Evolutionary conservation across 2,797 vertebrate genomes (phyloP).

Genomic region (Triplophysa bombifrons): DNA sequence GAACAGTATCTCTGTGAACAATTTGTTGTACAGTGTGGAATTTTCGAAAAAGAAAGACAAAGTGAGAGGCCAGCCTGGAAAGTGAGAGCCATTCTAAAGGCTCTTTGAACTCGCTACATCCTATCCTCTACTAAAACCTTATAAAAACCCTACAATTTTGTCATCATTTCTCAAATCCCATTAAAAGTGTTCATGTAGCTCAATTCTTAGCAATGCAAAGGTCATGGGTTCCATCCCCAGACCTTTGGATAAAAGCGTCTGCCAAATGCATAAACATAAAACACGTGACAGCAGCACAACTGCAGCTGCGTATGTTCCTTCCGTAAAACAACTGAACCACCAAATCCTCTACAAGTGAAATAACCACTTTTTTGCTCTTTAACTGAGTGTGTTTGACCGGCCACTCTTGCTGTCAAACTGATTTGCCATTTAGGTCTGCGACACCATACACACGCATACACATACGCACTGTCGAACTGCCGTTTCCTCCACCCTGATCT

Average conservation of each 20-base stretch:
- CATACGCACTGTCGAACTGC: constrained; percentile 37
- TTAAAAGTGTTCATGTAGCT: no score
- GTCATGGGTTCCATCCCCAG: no score
- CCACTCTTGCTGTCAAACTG: constrained; percentile 53
- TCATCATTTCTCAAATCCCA: no score
- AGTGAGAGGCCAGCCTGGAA: constrained; percentile 41
- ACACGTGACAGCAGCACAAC: not conserved
- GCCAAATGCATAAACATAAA: not conserved
- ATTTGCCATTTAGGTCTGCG: constrained; percentile 60
- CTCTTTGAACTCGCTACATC: no score
- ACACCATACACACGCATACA: constrained; percentile 37
- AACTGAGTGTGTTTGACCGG: constrained; percentile 32
- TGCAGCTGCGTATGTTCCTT: not conserved
- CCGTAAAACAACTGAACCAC: not conserved
- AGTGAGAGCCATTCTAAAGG: constrained; percentile 1
- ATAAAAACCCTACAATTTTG: no score
- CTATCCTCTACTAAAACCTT: no score
- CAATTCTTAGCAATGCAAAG: no score
- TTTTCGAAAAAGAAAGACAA: constrained; percentile 46
- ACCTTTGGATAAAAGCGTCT: not conserved
- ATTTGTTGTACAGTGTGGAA: constrained; percentile 49
- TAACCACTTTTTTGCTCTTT: not conserved
- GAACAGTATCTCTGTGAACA: constrained; percentile 38
- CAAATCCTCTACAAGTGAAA: not conserved
- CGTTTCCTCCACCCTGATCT: constrained; percentile 21